A percentile compares a stretch with the other conserved stretches of the same genome.
These are phyloP conservation scores for Lepisosteus osseus DNA, from an alignment of 2,113 vertebrate species.

Conservation along the genomic window DNA sequence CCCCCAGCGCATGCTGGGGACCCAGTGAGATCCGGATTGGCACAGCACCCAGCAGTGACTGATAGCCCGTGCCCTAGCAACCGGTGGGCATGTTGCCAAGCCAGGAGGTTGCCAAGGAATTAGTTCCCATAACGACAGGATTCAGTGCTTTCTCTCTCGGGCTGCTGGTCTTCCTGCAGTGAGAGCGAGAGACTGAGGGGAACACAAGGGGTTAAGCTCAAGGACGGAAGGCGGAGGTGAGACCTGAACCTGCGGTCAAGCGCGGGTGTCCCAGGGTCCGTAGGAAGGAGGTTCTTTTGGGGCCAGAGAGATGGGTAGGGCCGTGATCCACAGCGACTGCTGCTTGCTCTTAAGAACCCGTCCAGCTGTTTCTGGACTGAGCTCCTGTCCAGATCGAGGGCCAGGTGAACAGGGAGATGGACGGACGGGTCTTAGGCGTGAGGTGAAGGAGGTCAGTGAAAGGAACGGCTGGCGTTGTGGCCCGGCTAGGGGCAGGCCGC, in stretches of 20 bases:
- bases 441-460: slow-evolving; percentile 51
- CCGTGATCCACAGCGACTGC: too few relatives aligned
- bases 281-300: too few relatives aligned
- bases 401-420: slow-evolving; percentile 12
- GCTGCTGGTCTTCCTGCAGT: slow-evolving; percentile 42
- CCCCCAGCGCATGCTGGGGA: slow-evolving; percentile 28
- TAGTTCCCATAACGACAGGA: slow-evolving; percentile 67
- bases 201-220: too few relatives aligned
- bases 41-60: slow-evolving; percentile 49
- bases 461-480: slow-evolving; percentile 19
- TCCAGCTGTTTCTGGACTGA: too few relatives aligned
- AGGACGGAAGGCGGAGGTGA: too few relatives aligned
- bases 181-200: slow-evolving; percentile 2
- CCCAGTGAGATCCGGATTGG: slow-evolving; percentile 36
- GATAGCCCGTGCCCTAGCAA: slow-evolving; percentile 69
- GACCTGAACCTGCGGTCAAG: too few relatives aligned
- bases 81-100: slow-evolving; percentile 68
- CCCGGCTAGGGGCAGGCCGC: too few relatives aligned
- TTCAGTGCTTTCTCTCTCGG: slow-evolving; percentile 37
- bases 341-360: too few relatives aligned
- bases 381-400: not conserved
- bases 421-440: slow-evolving; percentile 38
- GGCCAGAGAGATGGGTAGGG: too few relatives aligned
- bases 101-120: slow-evolving; percentile 66
- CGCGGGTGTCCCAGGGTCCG: too few relatives aligned